phyloP scores from a whole-genome alignment of 92 coral and sea anemone species.

The Porites lobata region DNA sequence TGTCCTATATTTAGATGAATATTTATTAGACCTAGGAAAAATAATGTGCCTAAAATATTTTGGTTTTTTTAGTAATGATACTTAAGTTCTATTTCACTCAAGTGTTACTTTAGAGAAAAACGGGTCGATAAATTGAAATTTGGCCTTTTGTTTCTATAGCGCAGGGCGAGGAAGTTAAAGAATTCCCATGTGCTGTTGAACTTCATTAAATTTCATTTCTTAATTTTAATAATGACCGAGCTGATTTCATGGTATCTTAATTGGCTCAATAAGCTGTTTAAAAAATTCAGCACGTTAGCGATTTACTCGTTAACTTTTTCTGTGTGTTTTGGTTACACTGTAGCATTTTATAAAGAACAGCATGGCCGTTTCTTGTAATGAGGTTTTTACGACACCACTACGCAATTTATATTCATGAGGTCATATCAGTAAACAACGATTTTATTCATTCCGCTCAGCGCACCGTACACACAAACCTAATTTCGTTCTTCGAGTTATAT shows the following conservation, averaged over 20 bases:
- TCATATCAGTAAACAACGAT: conserved; percentile 93
- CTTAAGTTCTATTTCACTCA: conserved; percentile 21
- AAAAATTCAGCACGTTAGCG: conserved; percentile 14
- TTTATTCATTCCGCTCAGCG: conserved; percentile 73
- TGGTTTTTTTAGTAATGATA: conserved; percentile 48
- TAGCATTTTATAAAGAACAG: conserved; percentile 60
- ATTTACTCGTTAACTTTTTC: conserved; percentile 18
- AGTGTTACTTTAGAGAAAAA: conserved; percentile 13
- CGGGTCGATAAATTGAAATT: conserved; percentile 68
- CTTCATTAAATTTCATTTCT: conserved; percentile 73
- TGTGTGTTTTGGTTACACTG: conserved; percentile 2
- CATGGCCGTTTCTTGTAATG: conserved; percentile 80
- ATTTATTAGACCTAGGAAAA: conserved; percentile 70
- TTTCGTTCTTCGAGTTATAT: conserved; percentile 52
- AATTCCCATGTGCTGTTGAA: conserved; percentile 93
- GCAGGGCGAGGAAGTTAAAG: conserved; percentile 91
- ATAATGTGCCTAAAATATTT: conserved; percentile 70
- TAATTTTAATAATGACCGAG: conserved; percentile 52
- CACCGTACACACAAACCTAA: conserved; percentile 56
- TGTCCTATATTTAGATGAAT: conserved; percentile 77
- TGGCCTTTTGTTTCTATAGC: conserved; percentile 86
- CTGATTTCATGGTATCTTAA: conserved; percentile 56
- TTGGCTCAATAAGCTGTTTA: conserved; percentile 35
- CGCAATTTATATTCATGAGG: conserved; percentile 90
- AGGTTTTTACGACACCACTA: conserved; percentile 66